phyloP scores from a whole-genome alignment of 2,113 vertebrate genomes.

The Artemisiospiza belli region DNA sequence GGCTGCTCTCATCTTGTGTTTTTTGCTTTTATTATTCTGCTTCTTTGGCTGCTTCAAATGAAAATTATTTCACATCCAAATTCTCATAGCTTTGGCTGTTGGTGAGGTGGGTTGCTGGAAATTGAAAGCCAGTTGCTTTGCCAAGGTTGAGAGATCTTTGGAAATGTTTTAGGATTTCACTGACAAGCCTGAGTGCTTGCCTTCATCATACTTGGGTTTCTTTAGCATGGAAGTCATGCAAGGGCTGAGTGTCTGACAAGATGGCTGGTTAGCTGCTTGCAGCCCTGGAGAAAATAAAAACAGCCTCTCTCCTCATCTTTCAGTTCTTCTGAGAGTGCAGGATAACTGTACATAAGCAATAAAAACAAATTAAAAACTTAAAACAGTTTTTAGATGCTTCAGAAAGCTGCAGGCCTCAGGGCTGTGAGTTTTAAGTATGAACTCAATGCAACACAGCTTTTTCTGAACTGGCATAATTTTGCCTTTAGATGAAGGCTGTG shows the following conservation, averaged over 20 bases:
- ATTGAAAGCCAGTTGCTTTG: neutral
- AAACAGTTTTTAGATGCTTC: neutral
- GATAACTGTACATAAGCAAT: neutral
- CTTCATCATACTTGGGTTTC: neutral
- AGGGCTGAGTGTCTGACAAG: neutral
- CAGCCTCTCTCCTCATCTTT: neutral
- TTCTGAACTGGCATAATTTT: neutral
- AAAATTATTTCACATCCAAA: neutral
- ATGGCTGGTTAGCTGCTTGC: neutral
- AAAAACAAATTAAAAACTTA: neutral
- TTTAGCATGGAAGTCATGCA: neutral
- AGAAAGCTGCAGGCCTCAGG: neutral
- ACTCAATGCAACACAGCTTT: neutral
- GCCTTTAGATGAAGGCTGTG: neutral
- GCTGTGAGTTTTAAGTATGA: neutral
- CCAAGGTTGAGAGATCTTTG: neutral
- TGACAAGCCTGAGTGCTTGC: constrained; percentile 9
- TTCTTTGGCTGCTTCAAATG: neutral
- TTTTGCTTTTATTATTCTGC: neutral
- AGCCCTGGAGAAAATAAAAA: neutral
- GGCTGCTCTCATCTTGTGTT: neutral
- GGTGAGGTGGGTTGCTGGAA: neutral
- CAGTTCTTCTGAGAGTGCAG: neutral
- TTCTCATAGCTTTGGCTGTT: neutral
- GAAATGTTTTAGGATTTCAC: neutral